These are phyloP conservation scores for Eumaeus atala DNA, from an alignment of 1,140 invertebrate genomes.

Conservation along the genomic window DNA sequence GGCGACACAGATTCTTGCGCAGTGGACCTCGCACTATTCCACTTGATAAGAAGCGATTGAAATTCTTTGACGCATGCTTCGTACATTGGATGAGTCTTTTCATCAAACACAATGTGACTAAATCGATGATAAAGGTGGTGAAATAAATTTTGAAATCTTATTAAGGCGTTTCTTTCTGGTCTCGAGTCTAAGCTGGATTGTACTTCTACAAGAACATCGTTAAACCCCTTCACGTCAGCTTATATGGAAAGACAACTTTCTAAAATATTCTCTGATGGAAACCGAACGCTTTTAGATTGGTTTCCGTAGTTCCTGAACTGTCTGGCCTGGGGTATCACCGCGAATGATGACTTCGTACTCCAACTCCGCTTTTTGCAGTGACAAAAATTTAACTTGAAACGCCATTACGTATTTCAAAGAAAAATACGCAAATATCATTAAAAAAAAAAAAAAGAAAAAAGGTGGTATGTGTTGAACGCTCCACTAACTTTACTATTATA, in stretches of 20 bases:
- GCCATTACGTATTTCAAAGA: neutral
- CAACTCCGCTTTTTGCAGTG: constrained; percentile 25
- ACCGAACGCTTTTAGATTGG: constrained; percentile 21
- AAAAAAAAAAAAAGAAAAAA: constrained; percentile 3
- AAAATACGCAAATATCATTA: neutral
- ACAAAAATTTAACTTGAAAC: constrained; percentile 24
- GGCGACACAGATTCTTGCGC: neutral
- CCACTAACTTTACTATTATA: neutral
- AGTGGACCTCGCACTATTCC: neutral
- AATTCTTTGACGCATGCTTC: neutral
- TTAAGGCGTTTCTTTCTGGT: neutral
- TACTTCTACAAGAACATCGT: constrained; percentile 1
- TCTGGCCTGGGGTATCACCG: constrained; percentile 23
- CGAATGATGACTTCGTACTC: constrained; percentile 26
- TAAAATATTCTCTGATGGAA: constrained; percentile 9
- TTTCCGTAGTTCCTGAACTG: constrained; percentile 25
- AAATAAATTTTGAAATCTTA: neutral
- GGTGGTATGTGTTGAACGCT: neutral
- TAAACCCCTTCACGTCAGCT: neutral
- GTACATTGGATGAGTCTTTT: neutral
- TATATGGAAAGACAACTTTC: neutral
- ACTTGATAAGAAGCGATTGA: neutral
- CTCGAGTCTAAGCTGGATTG: neutral
- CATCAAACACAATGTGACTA: neutral
- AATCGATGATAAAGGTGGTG: constrained; percentile 2